Evolutionary conservation across 1,140 invertebrate species (phyloP).

Genomic region (Macrostomum lignano): DNA sequence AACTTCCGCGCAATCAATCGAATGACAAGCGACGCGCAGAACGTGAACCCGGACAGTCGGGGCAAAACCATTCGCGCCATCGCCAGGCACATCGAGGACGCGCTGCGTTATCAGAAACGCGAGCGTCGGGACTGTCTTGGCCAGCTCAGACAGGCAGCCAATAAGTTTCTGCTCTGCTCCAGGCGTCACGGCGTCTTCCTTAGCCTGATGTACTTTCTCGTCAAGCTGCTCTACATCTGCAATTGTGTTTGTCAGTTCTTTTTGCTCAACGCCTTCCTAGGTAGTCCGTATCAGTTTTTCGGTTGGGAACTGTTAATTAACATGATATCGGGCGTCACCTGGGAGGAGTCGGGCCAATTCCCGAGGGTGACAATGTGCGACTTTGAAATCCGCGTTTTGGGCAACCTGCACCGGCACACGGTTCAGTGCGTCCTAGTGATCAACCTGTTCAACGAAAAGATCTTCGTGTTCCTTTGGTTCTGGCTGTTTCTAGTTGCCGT

Average conservation of each 20-base stretch:
- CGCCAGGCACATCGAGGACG: no score
- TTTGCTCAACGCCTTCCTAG: slow-evolving; percentile 30
- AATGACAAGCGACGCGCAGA: no score
- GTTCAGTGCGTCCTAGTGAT: slow-evolving; percentile 32
- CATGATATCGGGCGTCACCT: slow-evolving; percentile 4
- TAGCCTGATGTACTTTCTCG: slow-evolving; percentile 20
- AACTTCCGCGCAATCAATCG: no score
- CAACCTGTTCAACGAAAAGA: slow-evolving; percentile 34
- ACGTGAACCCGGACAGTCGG: no score
- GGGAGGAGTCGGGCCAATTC: slow-evolving; percentile 7
- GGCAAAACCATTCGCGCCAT: no score
- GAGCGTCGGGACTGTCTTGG: no score
- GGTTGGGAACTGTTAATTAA: slow-evolving; percentile 16
- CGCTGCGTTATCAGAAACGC: no score
- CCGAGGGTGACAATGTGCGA: slow-evolving; percentile 12
- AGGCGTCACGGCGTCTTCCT: slow-evolving; percentile 8
- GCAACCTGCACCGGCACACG: slow-evolving; percentile 22
- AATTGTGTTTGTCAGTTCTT: slow-evolving; percentile 32
- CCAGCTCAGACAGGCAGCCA: no score
- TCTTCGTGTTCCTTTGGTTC: slow-evolving; percentile 29
- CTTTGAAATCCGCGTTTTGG: slow-evolving; percentile 11
- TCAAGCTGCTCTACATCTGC: slow-evolving; percentile 29
- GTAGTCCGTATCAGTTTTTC: slow-evolving; percentile 20
- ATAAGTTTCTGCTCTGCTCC: slow-evolving; percentile 1
- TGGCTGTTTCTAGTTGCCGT: slow-evolving; percentile 16